Evolutionary conservation across 2,888 invertebrate genomes (phyloP), one percentile per base, ranked within the genome.

Genomic region (Netelia fuscicornis): DNA sequence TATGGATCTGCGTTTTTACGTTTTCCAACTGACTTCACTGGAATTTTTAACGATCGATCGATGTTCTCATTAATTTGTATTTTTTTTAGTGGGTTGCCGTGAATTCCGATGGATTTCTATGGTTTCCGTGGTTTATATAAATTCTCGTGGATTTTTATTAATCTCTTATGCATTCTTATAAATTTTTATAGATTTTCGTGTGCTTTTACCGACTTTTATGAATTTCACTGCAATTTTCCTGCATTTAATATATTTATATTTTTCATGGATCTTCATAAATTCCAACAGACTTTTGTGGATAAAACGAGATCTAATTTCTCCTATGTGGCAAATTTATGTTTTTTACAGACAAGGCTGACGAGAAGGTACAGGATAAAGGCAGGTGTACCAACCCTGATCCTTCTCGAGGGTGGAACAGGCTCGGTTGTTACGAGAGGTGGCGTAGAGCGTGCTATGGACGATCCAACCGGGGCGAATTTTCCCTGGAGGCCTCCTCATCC

Each of bases 321-420:
- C 42, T 71, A 17, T 37, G 6, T 58, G 2, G 8, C 13, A 13
- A 9, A 70, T 8, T 54, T n/a, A 37, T 37, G 6, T 11, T 42
- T 71, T 37, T 37, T 94, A 10, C 95, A 98, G 97, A 96, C 96
- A 23, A 96, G 96, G 74, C 94, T 98, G 70, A 96, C 96, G 20
- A 96, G 97, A 89, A 96, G 97, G 91, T 97, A 96, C 94, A 95
- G 96, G 91, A 97, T 97, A 87, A 96, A 97, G 89, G 96, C 96
- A 0, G 97, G 97, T 3, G 96, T 97, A 52, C 97, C 97, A 0
- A 96, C 97, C 11, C 94, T 98, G 88, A 96, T 97, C 74, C 94
- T 98, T 83, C 91, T 97, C 86, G 96, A 96, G 89, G 94, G 94
- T 37, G 93, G 94, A 72, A 96, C 96, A 20, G 97, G 97, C 1